Evolutionary conservation across 2,113 vertebrate species (phyloP), one percentile per base, ranked within the genome.

Genomic region (Mastomys natalensis): DNA sequence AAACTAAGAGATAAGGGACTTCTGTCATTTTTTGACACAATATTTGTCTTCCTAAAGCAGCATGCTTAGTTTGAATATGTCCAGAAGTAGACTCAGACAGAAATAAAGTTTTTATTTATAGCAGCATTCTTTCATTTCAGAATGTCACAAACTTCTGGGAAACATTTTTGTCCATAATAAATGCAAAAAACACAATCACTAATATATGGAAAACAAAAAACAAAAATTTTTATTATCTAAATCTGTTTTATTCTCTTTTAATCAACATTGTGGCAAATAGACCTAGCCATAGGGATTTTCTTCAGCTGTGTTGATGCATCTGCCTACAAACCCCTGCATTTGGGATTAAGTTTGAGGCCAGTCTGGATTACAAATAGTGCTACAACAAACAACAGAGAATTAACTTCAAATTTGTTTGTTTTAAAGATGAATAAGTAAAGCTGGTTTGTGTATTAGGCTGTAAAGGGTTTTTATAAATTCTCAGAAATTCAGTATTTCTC

Each of bases 41-140:
- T 91, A 34, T 87, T 55, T 90, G 34, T 84, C 29, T 97, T 80
- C 81, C 76, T 81, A 95, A 95, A 95, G 86, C 1, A 58, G 31
- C 17, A 70, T 45, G 64, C 45, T 93, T 76, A 82, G 66, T 86
- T 89, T 96, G 37, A 94, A 43, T 86, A 22, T 78, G 15, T 51
- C 73, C 7, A 95, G 73, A 91, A 94, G 70, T 37, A 78, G 24
- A 45, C 10, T 96, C 72, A 77, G 40, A 51, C 64, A 77, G 53
- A 58, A 98, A 81, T 72, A 92, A 95, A 34, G 37, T 73, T 31
- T 73, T 91, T 89, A 64, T 87, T 70, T 31, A 86, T 0, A 91
- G 34, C 10, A 89, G 37, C 51, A 73, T 64, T 96, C 91, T 72
- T 96, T 96, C 93, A 95, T 94, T 92, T 48, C 55, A 43, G 37